A percentile compares a stretch with the other conserved stretches of the same genome.
Conservation (phyloP, 2,113 vertebrate genomes). For the Saimiri boliviensis region DNA sequence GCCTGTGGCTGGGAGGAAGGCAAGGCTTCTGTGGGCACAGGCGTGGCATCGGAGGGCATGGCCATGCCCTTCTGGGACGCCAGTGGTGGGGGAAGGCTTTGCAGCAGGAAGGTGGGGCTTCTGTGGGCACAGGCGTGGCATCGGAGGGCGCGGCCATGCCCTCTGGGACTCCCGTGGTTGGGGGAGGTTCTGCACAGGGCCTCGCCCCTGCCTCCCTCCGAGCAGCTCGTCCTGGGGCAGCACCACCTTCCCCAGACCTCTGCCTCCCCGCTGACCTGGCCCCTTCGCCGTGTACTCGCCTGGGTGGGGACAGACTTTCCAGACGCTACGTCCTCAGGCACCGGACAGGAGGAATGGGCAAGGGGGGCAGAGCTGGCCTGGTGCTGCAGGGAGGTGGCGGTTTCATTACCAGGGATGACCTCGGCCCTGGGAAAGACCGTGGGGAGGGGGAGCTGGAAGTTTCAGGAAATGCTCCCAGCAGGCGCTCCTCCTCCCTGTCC, state of each 20-base stretch:
- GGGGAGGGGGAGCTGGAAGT: not conserved
- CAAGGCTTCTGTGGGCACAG: not conserved
- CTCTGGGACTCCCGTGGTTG: not conserved
- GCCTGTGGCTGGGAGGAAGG: not conserved
- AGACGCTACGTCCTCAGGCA: fast-evolving
- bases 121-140: not conserved
- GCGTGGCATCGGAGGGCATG: fast-evolving
- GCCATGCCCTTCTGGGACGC: not conserved
- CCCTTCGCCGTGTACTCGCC: not conserved
- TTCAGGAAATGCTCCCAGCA: fast-evolving
- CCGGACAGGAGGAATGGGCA: fast-evolving
- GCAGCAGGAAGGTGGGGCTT: too few relatives aligned
- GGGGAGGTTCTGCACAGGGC: not conserved
- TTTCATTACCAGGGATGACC: not conserved
- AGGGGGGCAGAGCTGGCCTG: not conserved
- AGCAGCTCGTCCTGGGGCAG: not conserved
- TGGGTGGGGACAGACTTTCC: not conserved
- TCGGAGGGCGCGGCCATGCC: fast-evolving
- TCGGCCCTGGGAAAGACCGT: not conserved
- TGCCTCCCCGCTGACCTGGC: too few relatives aligned
- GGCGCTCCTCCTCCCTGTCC: not conserved
- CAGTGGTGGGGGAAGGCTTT: not conserved
- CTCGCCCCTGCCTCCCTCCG: not conserved
- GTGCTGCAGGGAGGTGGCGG: too few relatives aligned
- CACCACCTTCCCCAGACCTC: not conserved